Percentiles rank a stretch among this genome's conserved stretches.
phyloP scores from a whole-genome alignment of 2,888 invertebrate species.

The Tinea semifulvella region DNA sequence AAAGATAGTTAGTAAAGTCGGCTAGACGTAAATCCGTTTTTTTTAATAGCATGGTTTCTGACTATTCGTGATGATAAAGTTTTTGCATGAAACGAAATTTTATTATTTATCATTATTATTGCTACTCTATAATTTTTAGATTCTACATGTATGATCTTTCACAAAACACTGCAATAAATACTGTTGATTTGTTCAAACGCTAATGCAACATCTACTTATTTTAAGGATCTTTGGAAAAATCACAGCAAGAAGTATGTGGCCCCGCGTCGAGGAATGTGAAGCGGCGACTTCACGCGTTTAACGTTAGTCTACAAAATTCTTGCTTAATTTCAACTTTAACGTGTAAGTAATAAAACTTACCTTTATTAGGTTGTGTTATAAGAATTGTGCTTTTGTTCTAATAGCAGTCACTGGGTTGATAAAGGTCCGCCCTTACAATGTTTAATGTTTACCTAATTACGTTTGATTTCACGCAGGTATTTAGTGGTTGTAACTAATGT shows the following conservation, averaged over 20 bases:
- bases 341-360: not conserved
- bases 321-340: constrained; percentile 2
- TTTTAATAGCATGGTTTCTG: too few species aligned
- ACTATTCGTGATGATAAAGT: too few species aligned
- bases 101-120: too few species aligned
- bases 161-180: too few species aligned
- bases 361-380: not conserved
- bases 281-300: constrained; percentile 3
- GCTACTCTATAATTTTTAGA: too few species aligned
- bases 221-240: too few species aligned
- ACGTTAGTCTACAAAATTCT: not conserved
- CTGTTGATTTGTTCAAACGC: too few species aligned
- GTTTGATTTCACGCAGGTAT: not conserved
- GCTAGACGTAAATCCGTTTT: too few species aligned
- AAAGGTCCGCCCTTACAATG: constrained; percentile 39
- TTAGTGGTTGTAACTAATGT: constrained; percentile 1
- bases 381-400: constrained; percentile 25
- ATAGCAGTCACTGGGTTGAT: constrained; percentile 65
- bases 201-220: too few species aligned
- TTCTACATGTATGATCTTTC: too few species aligned
- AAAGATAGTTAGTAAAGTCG: too few species aligned
- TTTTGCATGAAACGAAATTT: too few species aligned
- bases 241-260: constrained; percentile 47
- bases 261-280: constrained; percentile 45
- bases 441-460: constrained; percentile 18